Conservation (phyloP, 2,888 invertebrate species). For the Hypomecis punctinalis region DNA sequence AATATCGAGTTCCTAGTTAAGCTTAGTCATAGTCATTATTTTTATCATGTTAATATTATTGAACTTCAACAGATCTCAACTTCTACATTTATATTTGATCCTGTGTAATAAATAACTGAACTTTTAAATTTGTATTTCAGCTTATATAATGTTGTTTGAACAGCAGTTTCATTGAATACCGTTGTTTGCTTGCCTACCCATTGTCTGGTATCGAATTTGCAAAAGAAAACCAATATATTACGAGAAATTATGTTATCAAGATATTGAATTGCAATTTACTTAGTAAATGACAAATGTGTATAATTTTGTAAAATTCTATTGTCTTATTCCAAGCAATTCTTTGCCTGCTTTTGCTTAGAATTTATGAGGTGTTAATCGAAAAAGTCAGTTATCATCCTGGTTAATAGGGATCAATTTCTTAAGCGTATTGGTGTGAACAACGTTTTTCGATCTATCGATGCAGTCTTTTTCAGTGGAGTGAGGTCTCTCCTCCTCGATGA, state of each 20-base stretch:
- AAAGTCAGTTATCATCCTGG: too few species aligned
- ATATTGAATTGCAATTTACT: neutral
- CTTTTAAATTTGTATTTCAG: slow-evolving; percentile 4
- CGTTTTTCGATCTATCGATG: too few species aligned
- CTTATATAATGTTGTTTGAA: slow-evolving; percentile 10
- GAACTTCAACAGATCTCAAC: neutral
- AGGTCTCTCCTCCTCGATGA: too few species aligned
- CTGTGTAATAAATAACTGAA: neutral
- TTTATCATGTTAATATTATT: too few species aligned
- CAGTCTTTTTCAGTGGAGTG: too few species aligned
- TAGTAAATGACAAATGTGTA: too few species aligned
- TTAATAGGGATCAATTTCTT: too few species aligned
- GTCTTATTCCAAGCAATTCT: too few species aligned
- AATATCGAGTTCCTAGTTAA: neutral
- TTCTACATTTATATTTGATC: neutral
- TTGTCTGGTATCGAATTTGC: slow-evolving; percentile 1
- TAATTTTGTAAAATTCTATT: too few species aligned
- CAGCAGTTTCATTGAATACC: slow-evolving; percentile 15
- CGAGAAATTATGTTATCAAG: neutral
- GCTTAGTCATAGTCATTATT: neutral
- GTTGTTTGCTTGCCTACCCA: slow-evolving; percentile 1
- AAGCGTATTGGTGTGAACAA: too few species aligned
- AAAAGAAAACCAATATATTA: neutral
- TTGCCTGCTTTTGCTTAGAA: too few species aligned
- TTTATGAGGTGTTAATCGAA: too few species aligned